These are phyloP conservation scores for Haliclystus octoradiatus DNA, from an alignment of 30 jellyfish, hydroid and myxozoan species.

Conservation along the genomic window DNA sequence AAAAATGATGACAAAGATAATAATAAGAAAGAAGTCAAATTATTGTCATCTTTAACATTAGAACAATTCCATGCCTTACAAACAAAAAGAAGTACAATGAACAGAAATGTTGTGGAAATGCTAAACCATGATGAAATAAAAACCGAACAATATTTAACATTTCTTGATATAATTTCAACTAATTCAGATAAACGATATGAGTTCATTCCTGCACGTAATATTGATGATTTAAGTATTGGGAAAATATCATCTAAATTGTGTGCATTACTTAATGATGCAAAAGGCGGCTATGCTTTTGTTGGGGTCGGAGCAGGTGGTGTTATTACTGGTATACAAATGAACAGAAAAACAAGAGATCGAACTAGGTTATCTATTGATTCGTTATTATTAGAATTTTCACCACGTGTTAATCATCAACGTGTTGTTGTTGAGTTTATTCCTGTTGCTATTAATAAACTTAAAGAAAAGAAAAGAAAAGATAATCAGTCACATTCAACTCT, in stretches of 20 bases:
- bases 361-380: background rate
- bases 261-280: background rate
- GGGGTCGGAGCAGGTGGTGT: background rate
- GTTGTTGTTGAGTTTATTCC: background rate
- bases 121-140: background rate
- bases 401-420: background rate
- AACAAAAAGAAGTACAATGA: background rate
- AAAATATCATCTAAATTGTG: background rate
- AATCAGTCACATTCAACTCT: background rate
- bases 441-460: background rate
- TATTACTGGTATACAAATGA: background rate
- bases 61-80: background rate
- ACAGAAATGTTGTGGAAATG: background rate
- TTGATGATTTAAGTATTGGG: background rate
- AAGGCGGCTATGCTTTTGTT: background rate
- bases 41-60: background rate
- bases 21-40: background rate
- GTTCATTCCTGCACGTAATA: background rate
- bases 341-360: background rate
- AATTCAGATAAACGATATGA: background rate
- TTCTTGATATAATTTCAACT: background rate
- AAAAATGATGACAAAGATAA: background rate
- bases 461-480: background rate
- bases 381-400: background rate
- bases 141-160: background rate